Evolutionary conservation across 2,888 invertebrate species (phyloP), one percentile per base, ranked within the genome.

Genomic region (Cremastobaeus sp.): DNA sequence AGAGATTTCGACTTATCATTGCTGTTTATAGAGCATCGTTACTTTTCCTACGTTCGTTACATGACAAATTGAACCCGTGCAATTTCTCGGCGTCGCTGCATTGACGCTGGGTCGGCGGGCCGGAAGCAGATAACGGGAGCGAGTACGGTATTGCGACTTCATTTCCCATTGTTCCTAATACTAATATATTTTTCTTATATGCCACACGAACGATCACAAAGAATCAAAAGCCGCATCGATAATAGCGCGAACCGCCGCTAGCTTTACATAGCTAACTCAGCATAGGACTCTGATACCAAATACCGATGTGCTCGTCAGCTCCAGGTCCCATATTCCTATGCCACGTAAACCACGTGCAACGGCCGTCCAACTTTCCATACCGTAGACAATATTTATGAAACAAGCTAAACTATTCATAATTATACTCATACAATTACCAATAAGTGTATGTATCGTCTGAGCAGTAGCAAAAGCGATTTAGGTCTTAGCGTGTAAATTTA

Each of bases 311-410:
- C 77, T 81, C 77, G 73, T 73, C 70, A 43, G 75, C 74, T 70
- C 79, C 70, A 76, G 79, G 84, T 85, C 86, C 85, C 86, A 78
- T 85, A 85, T 85, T 86, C 85, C 86, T 85, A 85, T 79, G 85
- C 82, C 82, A 84, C 82, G 79, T 79, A 80, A 84, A 84, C 47
- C 83, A 82, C 84, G 85, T 82, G 83, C 69, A 82, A 85, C 86
- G 85, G 82, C 83, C 80, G 82, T 85, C 82, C 85, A 80, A 85
- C 80, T 85, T 84, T 86, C 84, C 86, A 86, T 86, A 84, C 84
- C 80, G 84, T 87, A 87, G 86, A 87, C 86, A 87, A 87, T 87
- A 87, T 87, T 87, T 86, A 87, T 85, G 83, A 86, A 80, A 85
- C 84, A 85, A 85, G 81, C 81, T 83, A 76, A 80, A 81, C 74